Evolutionary conservation across 2,113 vertebrate genomes (phyloP).

Genomic region (Siniperca knerii): DNA sequence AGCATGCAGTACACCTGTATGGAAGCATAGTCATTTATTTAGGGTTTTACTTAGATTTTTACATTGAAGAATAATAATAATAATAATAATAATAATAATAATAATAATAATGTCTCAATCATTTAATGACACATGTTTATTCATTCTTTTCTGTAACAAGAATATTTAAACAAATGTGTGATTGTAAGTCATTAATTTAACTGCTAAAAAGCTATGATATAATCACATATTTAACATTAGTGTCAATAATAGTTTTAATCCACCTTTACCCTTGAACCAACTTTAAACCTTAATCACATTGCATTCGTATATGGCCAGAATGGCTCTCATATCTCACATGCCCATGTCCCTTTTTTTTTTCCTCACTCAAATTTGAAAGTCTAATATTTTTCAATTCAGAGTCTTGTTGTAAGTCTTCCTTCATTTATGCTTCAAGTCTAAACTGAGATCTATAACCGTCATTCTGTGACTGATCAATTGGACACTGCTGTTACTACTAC

Average conservation of each 20-base stretch:
- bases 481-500: background rate
- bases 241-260: background rate
- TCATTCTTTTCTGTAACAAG: background rate
- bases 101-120: background rate
- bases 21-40: background rate
- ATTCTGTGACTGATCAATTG: constrained; percentile 12
- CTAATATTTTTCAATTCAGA: constrained; percentile 27
- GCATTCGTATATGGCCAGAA: background rate
- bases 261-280: background rate
- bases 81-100: too few species aligned
- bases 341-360: background rate
- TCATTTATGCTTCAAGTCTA: constrained; percentile 11
- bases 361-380: constrained; percentile 29
- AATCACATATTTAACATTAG: background rate
- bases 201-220: background rate
- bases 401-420: constrained; percentile 2
- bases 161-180: background rate
- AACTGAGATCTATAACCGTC: background rate
- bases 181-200: background rate
- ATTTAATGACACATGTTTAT: background rate
- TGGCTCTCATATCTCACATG: background rate
- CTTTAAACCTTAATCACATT: background rate
- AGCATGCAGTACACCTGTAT: background rate
- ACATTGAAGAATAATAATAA: background rate
- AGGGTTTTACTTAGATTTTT: background rate